Conservation (phyloP, 2,797 vertebrate species). For the Simalia tracyae region DNA sequence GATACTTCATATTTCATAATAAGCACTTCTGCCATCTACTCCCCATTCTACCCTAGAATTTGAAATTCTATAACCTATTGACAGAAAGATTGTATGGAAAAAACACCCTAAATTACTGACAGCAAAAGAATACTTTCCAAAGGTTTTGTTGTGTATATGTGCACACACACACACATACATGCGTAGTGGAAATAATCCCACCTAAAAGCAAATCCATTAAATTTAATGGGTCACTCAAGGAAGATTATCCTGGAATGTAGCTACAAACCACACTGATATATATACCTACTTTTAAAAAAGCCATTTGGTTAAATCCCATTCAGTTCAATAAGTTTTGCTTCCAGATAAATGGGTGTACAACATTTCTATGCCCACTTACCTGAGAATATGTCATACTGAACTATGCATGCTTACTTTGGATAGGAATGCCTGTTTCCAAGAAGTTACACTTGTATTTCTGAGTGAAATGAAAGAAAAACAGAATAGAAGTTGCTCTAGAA, state of each 20-base stretch:
- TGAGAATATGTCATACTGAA: background rate
- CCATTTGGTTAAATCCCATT: background rate
- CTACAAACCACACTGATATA: no score
- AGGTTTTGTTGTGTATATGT: background rate
- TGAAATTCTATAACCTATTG: background rate
- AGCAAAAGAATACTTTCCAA: background rate
- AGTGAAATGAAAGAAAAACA: conserved; percentile 38
- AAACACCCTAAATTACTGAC: background rate
- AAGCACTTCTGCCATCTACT: background rate
- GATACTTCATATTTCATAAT: background rate
- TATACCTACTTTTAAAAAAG: no score
- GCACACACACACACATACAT: background rate
- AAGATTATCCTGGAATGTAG: background rate
- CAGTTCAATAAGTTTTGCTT: background rate
- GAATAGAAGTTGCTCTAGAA: conserved; percentile 42
- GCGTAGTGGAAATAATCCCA: background rate
- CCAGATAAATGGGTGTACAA: background rate
- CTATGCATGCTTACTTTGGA: background rate
- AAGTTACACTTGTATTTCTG: conserved; percentile 13
- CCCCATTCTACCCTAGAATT: conserved; percentile 2
- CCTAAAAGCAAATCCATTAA: background rate
- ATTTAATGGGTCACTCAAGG: background rate
- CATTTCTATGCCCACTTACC: background rate
- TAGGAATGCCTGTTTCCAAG: background rate
- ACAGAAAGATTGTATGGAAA: background rate